Evolutionary conservation across 2,113 vertebrate genomes (phyloP), one percentile per base, ranked within the genome.

Genomic region (Kryptolebias marmoratus): DNA sequence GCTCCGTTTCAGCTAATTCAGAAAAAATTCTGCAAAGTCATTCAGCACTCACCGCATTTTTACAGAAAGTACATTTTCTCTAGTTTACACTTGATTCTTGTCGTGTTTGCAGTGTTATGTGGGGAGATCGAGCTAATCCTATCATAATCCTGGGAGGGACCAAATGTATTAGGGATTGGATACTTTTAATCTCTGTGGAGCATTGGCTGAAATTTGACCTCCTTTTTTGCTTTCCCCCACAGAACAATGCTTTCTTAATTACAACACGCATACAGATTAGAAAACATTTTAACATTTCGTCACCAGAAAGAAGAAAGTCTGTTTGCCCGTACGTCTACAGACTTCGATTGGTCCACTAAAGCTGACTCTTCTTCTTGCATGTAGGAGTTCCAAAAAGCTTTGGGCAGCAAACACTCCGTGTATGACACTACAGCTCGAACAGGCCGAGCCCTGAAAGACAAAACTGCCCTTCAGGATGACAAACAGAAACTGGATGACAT

Each of bases 341-440:
- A 71, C 2, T 59, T 22, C 2, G 1, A 69, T 11, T 18, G 53
- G 18, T 60, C 68, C 32, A 13, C 12, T n/a, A 18, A 64, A 44
- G 5, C 1, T 2, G 36, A 22, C 32, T 30, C 2, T 12, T 60
- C 2, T 15, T 75, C 14, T 82, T 31, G 27, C 11, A 32, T 53
- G 2, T 53, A 99, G 98, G 98, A 99, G 77, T 99, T 99, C 85
- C 98, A 99, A 88, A 99, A 96, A 87, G 91, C 96, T 52, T 91
- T 99, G 7, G 97, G 97, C 77, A 96, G 95, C 84, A 99, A 99
- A 75, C 97, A 99, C 86, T 96, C 97, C 0, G 96, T 99, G 50
- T 99, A 98, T 0, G 98, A 99, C 89, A 97, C 96, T 81, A 98
- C 96, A 15, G 87, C 93, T 48, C 95, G 98, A 36, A 96, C 96